phyloP scores from a whole-genome alignment of 2,113 vertebrate genomes.

The Campylomormyrus tamandua region DNA sequence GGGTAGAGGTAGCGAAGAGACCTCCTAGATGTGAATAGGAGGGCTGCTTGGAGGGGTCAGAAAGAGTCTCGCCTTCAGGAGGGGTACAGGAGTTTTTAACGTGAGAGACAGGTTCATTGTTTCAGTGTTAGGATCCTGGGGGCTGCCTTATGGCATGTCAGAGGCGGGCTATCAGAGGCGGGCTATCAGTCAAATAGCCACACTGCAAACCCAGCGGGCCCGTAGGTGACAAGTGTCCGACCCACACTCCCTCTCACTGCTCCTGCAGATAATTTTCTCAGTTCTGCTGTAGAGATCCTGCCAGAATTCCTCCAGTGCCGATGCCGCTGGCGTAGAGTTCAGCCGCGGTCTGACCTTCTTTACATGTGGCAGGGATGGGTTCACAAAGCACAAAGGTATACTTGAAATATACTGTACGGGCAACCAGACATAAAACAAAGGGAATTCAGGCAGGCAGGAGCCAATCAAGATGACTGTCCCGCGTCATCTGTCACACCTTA shows the following conservation, averaged over 20 bases:
- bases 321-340: neutral
- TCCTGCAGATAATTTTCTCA: neutral
- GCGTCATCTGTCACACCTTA: neutral
- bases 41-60: too few relatives aligned
- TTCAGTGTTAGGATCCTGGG: conserved; percentile 2
- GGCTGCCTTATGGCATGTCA: conserved; percentile 36
- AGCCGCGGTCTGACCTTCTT: neutral
- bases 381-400: neutral
- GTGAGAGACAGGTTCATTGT: neutral
- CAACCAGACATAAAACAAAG: neutral
- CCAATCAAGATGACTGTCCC: neutral
- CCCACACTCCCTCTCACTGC: neutral
- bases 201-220: neutral
- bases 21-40: neutral
- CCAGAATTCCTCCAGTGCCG: neutral
- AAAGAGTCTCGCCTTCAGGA: too few relatives aligned
- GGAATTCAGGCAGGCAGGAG: neutral
- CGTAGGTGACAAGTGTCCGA: neutral
- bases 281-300: neutral
- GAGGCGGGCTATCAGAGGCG: neutral
- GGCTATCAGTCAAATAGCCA: neutral
- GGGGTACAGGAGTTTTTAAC: neutral
- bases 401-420: neutral
- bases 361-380: neutral
- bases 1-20: neutral